Evolutionary conservation across 2,113 vertebrate genomes (phyloP).

Genomic region (Peromyscus californicus): DNA sequence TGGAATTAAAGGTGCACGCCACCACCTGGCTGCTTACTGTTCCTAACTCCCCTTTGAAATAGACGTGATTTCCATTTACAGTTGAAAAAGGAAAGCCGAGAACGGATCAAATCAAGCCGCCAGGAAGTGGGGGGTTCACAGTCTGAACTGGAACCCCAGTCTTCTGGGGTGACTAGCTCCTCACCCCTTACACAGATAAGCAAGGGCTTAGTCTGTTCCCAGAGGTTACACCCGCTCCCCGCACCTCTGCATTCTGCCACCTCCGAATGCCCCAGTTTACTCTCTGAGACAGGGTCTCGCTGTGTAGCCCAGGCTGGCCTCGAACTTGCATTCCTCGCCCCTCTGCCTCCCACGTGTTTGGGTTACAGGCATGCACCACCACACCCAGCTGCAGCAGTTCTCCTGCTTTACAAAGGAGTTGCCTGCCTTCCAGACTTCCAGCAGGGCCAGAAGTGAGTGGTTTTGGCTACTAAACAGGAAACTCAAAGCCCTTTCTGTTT

Average conservation of each 20-base stretch:
- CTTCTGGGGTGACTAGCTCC: neutral
- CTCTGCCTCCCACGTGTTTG: neutral
- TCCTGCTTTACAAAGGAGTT: slow-evolving; percentile 66
- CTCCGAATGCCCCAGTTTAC: neutral
- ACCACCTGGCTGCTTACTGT: neutral
- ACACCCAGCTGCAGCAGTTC: neutral
- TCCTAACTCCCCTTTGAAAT: neutral
- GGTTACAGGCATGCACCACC: neutral
- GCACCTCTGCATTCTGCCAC: too few relatives aligned
- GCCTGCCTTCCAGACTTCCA: slow-evolving; percentile 79
- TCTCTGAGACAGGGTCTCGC: neutral
- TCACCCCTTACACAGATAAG: accelerated
- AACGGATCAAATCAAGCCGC: neutral
- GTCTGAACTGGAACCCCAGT: neutral
- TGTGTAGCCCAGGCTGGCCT: neutral
- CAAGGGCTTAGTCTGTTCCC: neutral
- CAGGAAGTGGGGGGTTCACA: neutral
- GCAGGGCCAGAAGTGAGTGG: slow-evolving; percentile 76
- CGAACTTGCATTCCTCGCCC: neutral
- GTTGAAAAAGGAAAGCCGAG: neutral
- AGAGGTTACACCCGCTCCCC: neutral
- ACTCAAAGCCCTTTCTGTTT: slow-evolving; percentile 77
- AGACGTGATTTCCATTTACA: neutral
- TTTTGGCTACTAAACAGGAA: slow-evolving; percentile 84
- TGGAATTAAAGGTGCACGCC: neutral